Base-by-base conservation (phyloP, 1,140 invertebrate species). In the Thalassaphorura encarpata region DNA sequence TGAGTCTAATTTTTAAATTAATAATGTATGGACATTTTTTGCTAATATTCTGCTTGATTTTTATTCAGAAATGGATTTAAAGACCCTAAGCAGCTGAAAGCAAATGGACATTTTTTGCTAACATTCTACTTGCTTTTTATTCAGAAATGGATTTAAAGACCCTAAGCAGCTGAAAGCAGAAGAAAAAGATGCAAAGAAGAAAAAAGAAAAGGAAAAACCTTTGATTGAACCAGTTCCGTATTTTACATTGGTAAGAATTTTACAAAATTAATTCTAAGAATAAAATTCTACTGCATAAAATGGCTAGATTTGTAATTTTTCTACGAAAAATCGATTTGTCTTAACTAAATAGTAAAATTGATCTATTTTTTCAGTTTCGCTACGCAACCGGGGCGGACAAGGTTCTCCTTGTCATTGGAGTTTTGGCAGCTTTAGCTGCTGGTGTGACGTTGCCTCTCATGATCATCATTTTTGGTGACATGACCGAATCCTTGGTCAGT, bases 391-490 rank as follows among this genome's bases (percentile, higher is more conserved):
- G 41, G n/a, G 1, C 21, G 0, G 60, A 62, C 26, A 58, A 55
- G 48, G 21, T 62, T 1, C 27, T 58, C 0, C 0, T 55, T 19
- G 4, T 54, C 24, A 15, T 58, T 27, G 60, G 55, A 24, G 1
- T 49, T 24, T 15, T 55, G n/a, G 46, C 52, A 3, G 60, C 60
- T 1, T 19, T 43, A 6, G 52, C 19, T 19, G 49, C 45, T 19
- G 56, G 60, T 2, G 27, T 47, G 2, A 48, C 46, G 27, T 52
- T 62, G 40, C 60, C 60, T 2, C 24, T 48, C 8, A 62, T 62
- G 60, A 46, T 62, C 11, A 52, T 58, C n/a, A 21, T 54, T 33
- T 62, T 62, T 31, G 60, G 60, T 5, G 26, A 45, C 16, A 55
- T 62, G 13, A 58, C 60, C 3, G 41, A 58, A 3, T 8, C 26